Conservation (phyloP, 2,113 vertebrate species). For the Trachemys scripta region DNA sequence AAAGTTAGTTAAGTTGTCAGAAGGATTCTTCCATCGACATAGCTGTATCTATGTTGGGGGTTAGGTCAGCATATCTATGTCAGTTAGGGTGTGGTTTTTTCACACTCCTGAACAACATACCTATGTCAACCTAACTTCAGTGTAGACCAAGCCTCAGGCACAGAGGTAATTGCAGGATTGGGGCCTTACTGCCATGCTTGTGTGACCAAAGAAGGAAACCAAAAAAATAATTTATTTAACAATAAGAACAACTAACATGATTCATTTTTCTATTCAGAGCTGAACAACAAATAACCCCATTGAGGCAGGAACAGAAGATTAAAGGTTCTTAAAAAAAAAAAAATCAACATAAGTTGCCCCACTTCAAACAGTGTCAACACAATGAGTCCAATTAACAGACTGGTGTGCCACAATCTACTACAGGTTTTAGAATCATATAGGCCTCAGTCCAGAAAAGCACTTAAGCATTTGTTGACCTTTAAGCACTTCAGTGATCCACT, state of each 20-base stretch:
- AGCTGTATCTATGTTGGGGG: background rate
- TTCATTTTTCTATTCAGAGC: background rate
- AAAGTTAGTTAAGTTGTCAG: background rate
- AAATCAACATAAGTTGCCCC: background rate
- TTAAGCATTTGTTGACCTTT: constrained; percentile 31
- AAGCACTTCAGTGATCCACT: constrained; percentile 4
- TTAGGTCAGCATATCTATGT: background rate
- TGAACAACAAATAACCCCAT: background rate
- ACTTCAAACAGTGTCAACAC: background rate
- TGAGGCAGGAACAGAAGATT: background rate
- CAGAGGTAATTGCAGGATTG: background rate
- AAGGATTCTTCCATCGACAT: background rate
- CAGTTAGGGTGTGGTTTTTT: background rate
- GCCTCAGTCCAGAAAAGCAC: constrained; percentile 30
- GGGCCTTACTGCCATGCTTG: background rate
- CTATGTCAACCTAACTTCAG: background rate
- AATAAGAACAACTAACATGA: background rate
- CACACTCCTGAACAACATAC: background rate
- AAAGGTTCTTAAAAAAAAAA: too few species aligned
- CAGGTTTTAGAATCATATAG: background rate
- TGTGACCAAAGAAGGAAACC: too few species aligned
- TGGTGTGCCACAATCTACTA: background rate
- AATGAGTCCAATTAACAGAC: background rate
- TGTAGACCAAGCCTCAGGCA: background rate
- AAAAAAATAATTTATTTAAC: too few species aligned